Conservation (phyloP, 1,140 invertebrate genomes). For the Mycetomoellerius zeteki region DNA sequence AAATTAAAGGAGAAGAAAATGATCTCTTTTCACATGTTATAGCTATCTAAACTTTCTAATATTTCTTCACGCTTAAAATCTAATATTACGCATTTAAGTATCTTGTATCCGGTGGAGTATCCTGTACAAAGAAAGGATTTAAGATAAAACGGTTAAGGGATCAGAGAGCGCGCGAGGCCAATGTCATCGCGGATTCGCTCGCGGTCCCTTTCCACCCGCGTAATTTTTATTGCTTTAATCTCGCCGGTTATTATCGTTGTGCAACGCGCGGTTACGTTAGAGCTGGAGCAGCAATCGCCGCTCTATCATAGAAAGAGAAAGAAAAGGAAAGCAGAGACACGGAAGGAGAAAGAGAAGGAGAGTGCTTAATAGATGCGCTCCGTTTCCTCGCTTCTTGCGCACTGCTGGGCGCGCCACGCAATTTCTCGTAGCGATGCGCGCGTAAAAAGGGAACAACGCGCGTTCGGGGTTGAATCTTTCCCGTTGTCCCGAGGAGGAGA, state of each 20-base stretch:
- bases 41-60: neutral
- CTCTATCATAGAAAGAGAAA: slow-evolving; percentile 69
- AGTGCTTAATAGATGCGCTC: slow-evolving; percentile 65
- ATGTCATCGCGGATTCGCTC: slow-evolving; percentile 46
- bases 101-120: neutral
- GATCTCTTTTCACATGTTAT: neutral
- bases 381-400: slow-evolving; percentile 53
- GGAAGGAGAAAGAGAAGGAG: neutral
- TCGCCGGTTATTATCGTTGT: slow-evolving; percentile 60
- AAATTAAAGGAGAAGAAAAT: neutral
- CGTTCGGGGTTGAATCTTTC: slow-evolving; percentile 73
- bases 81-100: neutral
- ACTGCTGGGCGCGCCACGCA: slow-evolving; percentile 39
- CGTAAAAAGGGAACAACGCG: slow-evolving; percentile 70
- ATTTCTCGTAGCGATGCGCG: slow-evolving; percentile 64
- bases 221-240: slow-evolving; percentile 64
- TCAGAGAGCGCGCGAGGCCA: slow-evolving; percentile 1
- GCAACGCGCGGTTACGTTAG: slow-evolving; percentile 55
- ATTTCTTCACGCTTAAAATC: slow-evolving; percentile 16
- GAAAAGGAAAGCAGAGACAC: neutral
- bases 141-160: slow-evolving; percentile 24
- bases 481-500: slow-evolving; percentile 17
- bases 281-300: slow-evolving; percentile 57
- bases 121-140: neutral
- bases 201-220: slow-evolving; percentile 30